phyloP scores from a whole-genome alignment of 2,113 vertebrate species.

The Polypterus bichir region DNA sequence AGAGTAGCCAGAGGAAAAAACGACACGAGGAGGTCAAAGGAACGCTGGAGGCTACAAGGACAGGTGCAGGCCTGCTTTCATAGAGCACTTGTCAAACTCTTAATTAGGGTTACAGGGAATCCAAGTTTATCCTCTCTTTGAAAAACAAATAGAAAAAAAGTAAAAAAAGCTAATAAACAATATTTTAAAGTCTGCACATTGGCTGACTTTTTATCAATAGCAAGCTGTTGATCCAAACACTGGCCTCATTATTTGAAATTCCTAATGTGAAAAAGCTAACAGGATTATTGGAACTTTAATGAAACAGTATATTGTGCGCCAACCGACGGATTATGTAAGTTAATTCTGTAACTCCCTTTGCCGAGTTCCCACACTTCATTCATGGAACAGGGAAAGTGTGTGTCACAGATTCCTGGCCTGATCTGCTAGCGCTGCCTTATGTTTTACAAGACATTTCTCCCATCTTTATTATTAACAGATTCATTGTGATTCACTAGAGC shows the following conservation, averaged over 20 bases:
- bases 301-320: slow-evolving; percentile 9
- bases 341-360: not conserved
- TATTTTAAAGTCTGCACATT: no score
- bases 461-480: not conserved
- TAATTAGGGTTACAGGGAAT: no score
- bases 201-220: no score
- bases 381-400: not conserved
- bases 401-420: not conserved
- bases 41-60: no score
- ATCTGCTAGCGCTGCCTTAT: not conserved
- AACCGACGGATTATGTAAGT: slow-evolving; percentile 2
- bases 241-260: slow-evolving; percentile 13
- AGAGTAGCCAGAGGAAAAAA: no score
- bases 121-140: no score
- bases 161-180: no score
- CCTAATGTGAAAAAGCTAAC: slow-evolving; percentile 12
- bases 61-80: no score
- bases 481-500: not conserved
- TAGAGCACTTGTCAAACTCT: no score
- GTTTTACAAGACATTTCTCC: not conserved
- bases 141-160: no score
- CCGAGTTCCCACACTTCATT: not conserved
- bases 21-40: no score
- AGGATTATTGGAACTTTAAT: slow-evolving; percentile 10
- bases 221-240: slow-evolving; percentile 7